Percentiles rank a stretch among this genome's conserved stretches.
These are phyloP conservation scores for Podarcis muralis DNA, from an alignment of 2,113 vertebrate species.

Conservation along the genomic window DNA sequence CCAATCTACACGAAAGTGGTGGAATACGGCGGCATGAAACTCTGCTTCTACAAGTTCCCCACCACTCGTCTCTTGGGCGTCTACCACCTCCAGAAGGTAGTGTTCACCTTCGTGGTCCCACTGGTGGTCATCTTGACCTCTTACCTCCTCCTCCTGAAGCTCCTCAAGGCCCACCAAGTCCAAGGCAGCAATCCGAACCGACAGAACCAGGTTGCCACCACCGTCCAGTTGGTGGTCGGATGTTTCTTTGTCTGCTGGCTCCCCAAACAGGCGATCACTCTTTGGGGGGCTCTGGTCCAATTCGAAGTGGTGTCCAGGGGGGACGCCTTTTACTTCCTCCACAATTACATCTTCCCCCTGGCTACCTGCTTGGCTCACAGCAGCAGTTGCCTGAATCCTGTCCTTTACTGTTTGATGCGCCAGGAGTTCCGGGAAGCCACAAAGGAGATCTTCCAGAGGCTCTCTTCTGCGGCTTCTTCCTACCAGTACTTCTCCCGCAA, in stretches of 20 bases:
- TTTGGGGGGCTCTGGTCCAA: conserved; percentile 62
- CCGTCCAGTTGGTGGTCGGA: conserved; percentile 36
- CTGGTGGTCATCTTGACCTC: conserved; percentile 41
- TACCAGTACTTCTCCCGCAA: not conserved
- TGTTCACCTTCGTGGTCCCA: conserved; percentile 47
- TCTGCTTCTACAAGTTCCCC: conserved; percentile 58
- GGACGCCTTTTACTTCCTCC: conserved; percentile 38
- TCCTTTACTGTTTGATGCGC: conserved; percentile 55
- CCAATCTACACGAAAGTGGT: conserved; percentile 38
- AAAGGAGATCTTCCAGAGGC: conserved; percentile 9
- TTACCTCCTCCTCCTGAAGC: conserved; percentile 55
- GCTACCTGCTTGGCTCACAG: conserved; percentile 59
- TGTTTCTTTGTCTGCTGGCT: conserved; percentile 63
- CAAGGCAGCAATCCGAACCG: not conserved
- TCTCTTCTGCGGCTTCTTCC: not conserved
- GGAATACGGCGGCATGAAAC: not conserved
- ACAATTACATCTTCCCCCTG: conserved; percentile 41
- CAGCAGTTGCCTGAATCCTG: conserved; percentile 63
- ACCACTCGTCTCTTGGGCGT: conserved; percentile 26
- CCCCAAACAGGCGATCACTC: conserved; percentile 56
- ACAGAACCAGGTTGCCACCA: conserved; percentile 3
- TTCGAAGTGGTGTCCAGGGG: conserved; percentile 35
- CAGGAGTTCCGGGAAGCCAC: conserved; percentile 19
- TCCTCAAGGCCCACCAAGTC: conserved; percentile 12
- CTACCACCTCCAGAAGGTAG: conserved; percentile 61